Percentiles rank a stretch among this genome's conserved stretches.
These are phyloP conservation scores for Drosophila baimaii DNA, from an alignment of 1,140 invertebrate genomes.

Conservation along the genomic window DNA sequence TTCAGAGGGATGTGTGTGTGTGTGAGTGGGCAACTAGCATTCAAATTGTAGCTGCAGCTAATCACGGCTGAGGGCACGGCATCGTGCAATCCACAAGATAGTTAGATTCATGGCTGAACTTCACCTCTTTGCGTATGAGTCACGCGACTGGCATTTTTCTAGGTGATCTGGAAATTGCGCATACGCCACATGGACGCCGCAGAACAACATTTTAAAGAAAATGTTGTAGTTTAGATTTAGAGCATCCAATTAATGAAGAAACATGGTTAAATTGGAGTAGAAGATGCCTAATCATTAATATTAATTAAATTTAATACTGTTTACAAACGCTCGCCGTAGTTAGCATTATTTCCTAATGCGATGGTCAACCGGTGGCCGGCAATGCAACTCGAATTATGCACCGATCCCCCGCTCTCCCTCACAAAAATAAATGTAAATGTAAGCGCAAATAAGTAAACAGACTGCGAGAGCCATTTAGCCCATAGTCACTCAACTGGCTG, in stretches of 20 bases:
- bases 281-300: no score
- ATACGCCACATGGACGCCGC: slow-evolving; percentile 45
- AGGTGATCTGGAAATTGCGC: slow-evolving; percentile 39
- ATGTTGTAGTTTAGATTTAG: no score
- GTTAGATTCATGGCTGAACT: slow-evolving; percentile 65
- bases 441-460: slow-evolving; percentile 27
- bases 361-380: slow-evolving; percentile 75
- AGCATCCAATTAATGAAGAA: background rate
- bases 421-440: slow-evolving; percentile 31
- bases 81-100: slow-evolving; percentile 50
- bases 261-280: no score
- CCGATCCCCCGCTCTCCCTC: slow-evolving; percentile 7
- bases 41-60: slow-evolving; percentile 61
- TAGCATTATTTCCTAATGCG: slow-evolving; percentile 78
- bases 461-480: slow-evolving; percentile 28
- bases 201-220: background rate
- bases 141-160: slow-evolving; percentile 40
- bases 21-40: slow-evolving; percentile 45
- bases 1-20: slow-evolving; percentile 32
- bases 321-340: slow-evolving; percentile 40
- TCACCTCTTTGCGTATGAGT: slow-evolving; percentile 66
- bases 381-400: slow-evolving; percentile 61
- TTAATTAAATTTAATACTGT: slow-evolving; percentile 43
- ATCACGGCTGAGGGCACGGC: slow-evolving; percentile 69
- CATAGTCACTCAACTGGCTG: slow-evolving; percentile 59